phyloP scores from a whole-genome alignment of 2,888 invertebrate genomes.

The Temnothorax rugatulus region DNA sequence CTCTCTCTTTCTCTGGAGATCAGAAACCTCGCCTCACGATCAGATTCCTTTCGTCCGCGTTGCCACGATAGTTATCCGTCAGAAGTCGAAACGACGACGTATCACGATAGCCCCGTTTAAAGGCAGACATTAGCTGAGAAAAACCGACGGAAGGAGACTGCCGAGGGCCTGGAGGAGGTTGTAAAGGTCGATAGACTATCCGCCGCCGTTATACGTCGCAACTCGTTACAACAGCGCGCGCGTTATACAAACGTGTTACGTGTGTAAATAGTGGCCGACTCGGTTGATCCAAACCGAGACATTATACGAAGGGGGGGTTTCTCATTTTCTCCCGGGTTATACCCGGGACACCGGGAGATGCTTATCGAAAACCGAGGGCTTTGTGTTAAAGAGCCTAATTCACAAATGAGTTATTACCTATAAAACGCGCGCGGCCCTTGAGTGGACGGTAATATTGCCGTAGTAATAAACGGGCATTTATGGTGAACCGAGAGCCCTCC shows the following conservation, averaged over 20 bases:
- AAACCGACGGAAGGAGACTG: conserved; percentile 26
- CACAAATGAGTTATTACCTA: conserved; percentile 83
- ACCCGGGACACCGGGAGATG: conserved; percentile 66
- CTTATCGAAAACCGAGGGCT: conserved; percentile 79
- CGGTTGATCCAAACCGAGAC: conserved; percentile 45
- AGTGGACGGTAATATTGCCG: conserved; percentile 83
- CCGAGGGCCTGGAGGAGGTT: background rate
- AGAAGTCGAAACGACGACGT: conserved; percentile 29
- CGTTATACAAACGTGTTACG: conserved; percentile 44
- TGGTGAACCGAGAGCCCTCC: conserved; percentile 71
- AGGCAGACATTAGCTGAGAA: conserved; percentile 28
- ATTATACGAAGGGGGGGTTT: conserved; percentile 46
- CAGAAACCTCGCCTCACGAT: conserved; percentile 36
- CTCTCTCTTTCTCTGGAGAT: conserved; percentile 12
- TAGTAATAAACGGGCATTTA: conserved; percentile 83
- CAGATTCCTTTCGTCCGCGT: conserved; percentile 30
- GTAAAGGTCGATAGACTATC: conserved; percentile 46
- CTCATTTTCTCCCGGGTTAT: conserved; percentile 59
- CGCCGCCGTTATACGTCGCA: conserved; percentile 13
- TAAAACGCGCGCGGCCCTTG: conserved; percentile 80
- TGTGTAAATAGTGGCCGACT: conserved; percentile 40
- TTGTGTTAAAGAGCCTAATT: conserved; percentile 83
- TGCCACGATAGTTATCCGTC: conserved; percentile 30
- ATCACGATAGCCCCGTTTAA: conserved; percentile 27
- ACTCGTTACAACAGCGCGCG: conserved; percentile 5